Evolutionary conservation across 2,113 vertebrate genomes (phyloP).

Genomic region (Lepus timidus): DNA sequence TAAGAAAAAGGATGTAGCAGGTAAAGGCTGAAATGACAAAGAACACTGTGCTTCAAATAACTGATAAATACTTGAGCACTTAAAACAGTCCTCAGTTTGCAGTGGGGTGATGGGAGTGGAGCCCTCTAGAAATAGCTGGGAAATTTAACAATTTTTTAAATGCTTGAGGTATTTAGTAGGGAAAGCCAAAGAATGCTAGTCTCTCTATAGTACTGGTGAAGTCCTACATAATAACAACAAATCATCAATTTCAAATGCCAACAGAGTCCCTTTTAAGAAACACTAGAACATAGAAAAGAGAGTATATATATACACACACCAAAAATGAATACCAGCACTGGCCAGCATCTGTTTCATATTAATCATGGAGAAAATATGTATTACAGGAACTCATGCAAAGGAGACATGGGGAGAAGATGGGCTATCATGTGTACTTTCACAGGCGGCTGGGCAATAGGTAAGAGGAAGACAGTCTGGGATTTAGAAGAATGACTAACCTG

Average conservation of each 20-base stretch:
- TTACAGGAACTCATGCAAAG: conserved; percentile 32
- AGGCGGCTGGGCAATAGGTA: conserved; percentile 3
- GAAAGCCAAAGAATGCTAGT: conserved; percentile 6
- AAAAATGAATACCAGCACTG: conserved; percentile 27
- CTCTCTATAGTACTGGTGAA: background rate
- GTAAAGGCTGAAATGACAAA: conserved; percentile 55
- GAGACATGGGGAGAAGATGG: conserved; percentile 43
- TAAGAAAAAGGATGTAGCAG: conserved; percentile 57
- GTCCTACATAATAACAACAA: conserved; percentile 9
- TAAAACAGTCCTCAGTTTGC: conserved; percentile 6
- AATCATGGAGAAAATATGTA: conserved; percentile 58
- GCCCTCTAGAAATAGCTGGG: conserved; percentile 14
- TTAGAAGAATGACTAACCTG: background rate
- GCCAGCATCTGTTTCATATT: conserved; percentile 53
- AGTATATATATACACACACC: background rate
- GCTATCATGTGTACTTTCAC: conserved; percentile 18
- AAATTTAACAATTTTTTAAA: background rate
- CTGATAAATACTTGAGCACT: conserved; percentile 19
- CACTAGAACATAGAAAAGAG: conserved; percentile 34
- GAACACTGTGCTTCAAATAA: conserved; percentile 51
- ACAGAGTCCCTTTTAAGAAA: conserved; percentile 26
- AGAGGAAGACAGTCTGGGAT: background rate
- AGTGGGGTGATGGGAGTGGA: background rate
- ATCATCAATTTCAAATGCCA: conserved; percentile 37
- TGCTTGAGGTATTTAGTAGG: background rate